phyloP scores from a whole-genome alignment of 2,797 vertebrate species.

The Botia almorhae region DNA sequence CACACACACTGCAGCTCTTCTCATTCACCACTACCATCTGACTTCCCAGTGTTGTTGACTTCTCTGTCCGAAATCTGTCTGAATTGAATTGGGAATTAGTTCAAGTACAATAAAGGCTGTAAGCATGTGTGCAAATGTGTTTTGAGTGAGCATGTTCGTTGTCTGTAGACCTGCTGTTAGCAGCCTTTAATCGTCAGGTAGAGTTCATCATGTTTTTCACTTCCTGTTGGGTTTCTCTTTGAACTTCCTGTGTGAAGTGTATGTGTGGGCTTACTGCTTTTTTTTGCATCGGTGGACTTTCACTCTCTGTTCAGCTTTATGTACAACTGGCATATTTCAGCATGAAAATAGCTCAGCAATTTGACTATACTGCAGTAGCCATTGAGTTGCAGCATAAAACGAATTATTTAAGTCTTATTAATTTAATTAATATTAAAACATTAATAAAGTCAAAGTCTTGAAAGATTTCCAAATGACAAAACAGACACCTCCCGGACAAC shows the following conservation, averaged over 20 bases:
- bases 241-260: constrained; percentile 43
- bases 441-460: not conserved
- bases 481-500: constrained; percentile 35
- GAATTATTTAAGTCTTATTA: too few species aligned
- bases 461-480: constrained; percentile 17
- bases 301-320: constrained; percentile 6
- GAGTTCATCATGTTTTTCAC: constrained; percentile 38
- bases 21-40: constrained; percentile 53
- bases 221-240: constrained; percentile 45
- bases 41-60: constrained; percentile 47
- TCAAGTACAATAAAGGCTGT: constrained; percentile 57
- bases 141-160: constrained; percentile 10
- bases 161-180: constrained; percentile 32
- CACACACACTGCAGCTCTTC: not conserved
- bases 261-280: constrained; percentile 15
- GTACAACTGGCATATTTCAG: not conserved
- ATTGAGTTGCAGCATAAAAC: not conserved
- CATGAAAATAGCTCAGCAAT: not conserved
- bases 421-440: too few species aligned
- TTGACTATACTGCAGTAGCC: not conserved
- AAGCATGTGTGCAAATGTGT: not conserved
- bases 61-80: constrained; percentile 50
- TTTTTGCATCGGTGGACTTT: constrained; percentile 38
- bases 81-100: constrained; percentile 52
- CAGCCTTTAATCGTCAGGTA: constrained; percentile 41